Conservation (phyloP, 2,888 invertebrate genomes). For the Stenodera caucasica region DNA sequence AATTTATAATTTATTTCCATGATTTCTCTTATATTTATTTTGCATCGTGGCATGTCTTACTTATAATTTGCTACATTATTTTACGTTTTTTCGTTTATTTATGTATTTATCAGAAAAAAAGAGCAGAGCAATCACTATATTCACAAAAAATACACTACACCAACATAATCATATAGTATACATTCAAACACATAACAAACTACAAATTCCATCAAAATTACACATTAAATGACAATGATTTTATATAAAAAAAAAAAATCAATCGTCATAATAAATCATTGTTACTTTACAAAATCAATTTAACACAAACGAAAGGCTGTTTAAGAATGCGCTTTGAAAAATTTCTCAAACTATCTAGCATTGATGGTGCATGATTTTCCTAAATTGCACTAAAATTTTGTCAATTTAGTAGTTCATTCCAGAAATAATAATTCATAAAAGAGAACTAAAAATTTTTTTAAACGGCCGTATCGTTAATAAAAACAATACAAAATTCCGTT, state of each 20-base stretch:
- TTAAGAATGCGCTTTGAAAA: conserved; percentile 25
- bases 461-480: conserved; percentile 19
- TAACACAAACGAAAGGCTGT: conserved; percentile 25
- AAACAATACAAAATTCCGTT: background rate
- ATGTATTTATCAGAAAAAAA: conserved; percentile 44
- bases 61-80: conserved; percentile 44
- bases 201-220: conserved; percentile 19
- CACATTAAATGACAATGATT: conserved; percentile 17
- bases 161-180: conserved; percentile 22
- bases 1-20: conserved; percentile 29
- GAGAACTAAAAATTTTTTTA: conserved; percentile 8
- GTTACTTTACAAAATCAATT: conserved; percentile 1
- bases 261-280: background rate
- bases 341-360: conserved; percentile 14
- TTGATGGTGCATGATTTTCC: conserved; percentile 20
- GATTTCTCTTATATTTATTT: conserved; percentile 41
- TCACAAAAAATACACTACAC: conserved; percentile 22
- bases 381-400: conserved; percentile 17
- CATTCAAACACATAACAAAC: conserved; percentile 35
- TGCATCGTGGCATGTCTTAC: conserved; percentile 54
- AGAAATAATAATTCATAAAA: conserved; percentile 14
- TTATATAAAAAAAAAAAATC: background rate
- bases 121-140: conserved; percentile 54
- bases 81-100: conserved; percentile 45
- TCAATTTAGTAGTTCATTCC: conserved; percentile 12